A percentile compares a stretch with the other conserved stretches of the same genome.
Conservation (phyloP, 2,888 invertebrate species). For the Caenorhabditis plicata region DNA sequence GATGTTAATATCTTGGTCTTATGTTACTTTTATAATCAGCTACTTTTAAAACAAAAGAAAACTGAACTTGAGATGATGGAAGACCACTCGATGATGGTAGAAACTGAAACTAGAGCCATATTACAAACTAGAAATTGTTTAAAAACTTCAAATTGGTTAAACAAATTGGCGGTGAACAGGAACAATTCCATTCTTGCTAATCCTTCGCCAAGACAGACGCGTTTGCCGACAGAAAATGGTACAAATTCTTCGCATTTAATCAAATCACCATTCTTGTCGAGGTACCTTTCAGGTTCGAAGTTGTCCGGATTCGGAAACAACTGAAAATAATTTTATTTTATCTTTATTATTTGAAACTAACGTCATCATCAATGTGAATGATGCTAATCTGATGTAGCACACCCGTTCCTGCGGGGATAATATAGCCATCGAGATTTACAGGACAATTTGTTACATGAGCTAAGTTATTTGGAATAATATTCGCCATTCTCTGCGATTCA, state of each 20-base stretch:
- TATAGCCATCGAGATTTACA: slow-evolving; percentile 3
- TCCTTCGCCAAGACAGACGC: slow-evolving; percentile 46
- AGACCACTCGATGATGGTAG: slow-evolving; percentile 1
- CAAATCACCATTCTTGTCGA: slow-evolving; percentile 30
- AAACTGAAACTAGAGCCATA: no score
- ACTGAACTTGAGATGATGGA: slow-evolving; percentile 14
- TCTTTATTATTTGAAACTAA: no score
- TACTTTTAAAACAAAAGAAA: slow-evolving; percentile 7
- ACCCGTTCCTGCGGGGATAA: slow-evolving; percentile 19
- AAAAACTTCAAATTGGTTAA: slow-evolving; percentile 33
- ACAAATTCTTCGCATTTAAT: slow-evolving; percentile 33
- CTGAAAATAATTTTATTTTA: no score
- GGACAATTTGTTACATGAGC: slow-evolving; percentile 8
- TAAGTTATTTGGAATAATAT: slow-evolving; percentile 30
- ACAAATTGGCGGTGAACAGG: slow-evolving; percentile 25
- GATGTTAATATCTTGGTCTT: slow-evolving; percentile 10
- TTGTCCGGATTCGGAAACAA: slow-evolving; percentile 27
- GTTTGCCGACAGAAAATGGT: slow-evolving; percentile 44
- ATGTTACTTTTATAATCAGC: slow-evolving; percentile 7
- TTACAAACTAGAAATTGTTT: no score
- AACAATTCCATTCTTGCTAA: slow-evolving; percentile 46
- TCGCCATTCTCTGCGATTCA: slow-evolving; percentile 33
- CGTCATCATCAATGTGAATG: slow-evolving; percentile 33
- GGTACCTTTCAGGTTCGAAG: slow-evolving; percentile 45
- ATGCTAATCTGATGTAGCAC: slow-evolving; percentile 26